Percentiles rank a stretch among this genome's conserved stretches.
Conservation (phyloP, 2,888 invertebrate genomes). For the Andrena trimmerana region DNA sequence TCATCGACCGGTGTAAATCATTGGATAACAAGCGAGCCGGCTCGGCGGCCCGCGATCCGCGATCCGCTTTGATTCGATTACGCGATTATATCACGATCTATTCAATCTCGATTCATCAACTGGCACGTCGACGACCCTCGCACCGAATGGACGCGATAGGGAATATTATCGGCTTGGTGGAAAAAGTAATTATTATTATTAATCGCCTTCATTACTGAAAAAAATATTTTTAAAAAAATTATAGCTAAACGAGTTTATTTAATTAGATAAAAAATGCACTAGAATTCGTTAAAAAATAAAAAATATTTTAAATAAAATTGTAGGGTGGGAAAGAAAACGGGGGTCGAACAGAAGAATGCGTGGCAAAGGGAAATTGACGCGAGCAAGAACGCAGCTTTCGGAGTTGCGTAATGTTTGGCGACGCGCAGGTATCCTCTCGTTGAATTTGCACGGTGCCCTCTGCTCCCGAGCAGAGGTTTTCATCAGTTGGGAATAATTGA, state of each 20-base stretch:
- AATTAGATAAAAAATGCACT: too few relatives aligned
- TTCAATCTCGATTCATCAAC: background rate
- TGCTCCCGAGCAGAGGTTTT: slow-evolving; percentile 1
- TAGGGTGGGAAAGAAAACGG: background rate
- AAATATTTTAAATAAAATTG: too few relatives aligned
- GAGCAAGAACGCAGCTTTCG: background rate
- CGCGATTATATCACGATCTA: slow-evolving; percentile 48
- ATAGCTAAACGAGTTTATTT: too few relatives aligned
- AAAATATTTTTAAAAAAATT: too few relatives aligned
- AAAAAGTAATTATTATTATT: background rate
- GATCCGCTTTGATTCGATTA: slow-evolving; percentile 16
- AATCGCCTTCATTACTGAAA: too few relatives aligned
- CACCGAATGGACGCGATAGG: background rate
- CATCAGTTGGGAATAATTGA: background rate
- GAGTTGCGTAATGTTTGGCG: background rate
- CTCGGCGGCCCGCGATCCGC: slow-evolving; percentile 33
- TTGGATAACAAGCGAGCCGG: slow-evolving; percentile 29
- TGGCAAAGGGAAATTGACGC: background rate
- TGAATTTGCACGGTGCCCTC: background rate
- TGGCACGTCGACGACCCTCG: background rate
- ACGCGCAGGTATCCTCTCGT: background rate
- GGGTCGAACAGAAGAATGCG: background rate
- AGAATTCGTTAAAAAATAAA: too few relatives aligned
- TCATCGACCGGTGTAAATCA: slow-evolving; percentile 6
- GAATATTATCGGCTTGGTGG: too few relatives aligned